A percentile compares a stretch with the other conserved stretches of the same genome.
phyloP scores from a whole-genome alignment of 92 coral and sea anemone species.

The Paramuricea clavata region DNA sequence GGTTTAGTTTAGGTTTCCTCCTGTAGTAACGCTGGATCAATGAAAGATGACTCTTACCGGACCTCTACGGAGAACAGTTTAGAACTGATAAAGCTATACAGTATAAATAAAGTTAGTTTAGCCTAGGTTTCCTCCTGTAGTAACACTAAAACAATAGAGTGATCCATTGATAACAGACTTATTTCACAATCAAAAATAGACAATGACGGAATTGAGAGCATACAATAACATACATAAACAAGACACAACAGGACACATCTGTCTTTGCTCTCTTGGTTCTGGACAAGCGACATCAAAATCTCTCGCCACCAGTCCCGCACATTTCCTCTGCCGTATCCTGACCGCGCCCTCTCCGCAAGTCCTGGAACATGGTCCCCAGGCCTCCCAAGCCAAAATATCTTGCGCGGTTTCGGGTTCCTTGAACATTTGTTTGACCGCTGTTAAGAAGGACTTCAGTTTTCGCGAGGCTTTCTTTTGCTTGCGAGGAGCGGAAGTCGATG shows the following conservation, averaged over 20 bases:
- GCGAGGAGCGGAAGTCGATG: neutral
- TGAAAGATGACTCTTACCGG: too few relatives aligned
- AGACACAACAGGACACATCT: slow-evolving; percentile 22
- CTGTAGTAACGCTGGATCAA: neutral
- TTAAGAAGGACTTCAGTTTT: neutral
- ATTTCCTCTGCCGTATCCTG: slow-evolving; percentile 40
- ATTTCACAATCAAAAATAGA: neutral
- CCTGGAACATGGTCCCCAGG: slow-evolving; percentile 53
- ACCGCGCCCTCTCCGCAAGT: slow-evolving; percentile 37
- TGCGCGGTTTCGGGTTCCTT: slow-evolving; percentile 14
- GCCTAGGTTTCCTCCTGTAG: too few relatives aligned
- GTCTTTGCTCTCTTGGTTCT: slow-evolving; percentile 2
- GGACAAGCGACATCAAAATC: slow-evolving; percentile 46
- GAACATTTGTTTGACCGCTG: slow-evolving; percentile 31
- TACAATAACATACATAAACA: slow-evolving; percentile 29
- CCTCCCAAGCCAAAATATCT: slow-evolving; percentile 40
- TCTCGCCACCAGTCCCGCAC: slow-evolving; percentile 27
- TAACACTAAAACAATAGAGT: too few relatives aligned
- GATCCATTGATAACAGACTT: too few relatives aligned
- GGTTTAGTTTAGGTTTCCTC: neutral
- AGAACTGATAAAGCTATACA: too few relatives aligned
- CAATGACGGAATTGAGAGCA: neutral
- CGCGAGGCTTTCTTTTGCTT: neutral
- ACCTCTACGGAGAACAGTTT: too few relatives aligned
- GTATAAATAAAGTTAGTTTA: too few relatives aligned